Base-by-base conservation (phyloP, 2,113 vertebrate species). In the Podarcis muralis region DNA sequence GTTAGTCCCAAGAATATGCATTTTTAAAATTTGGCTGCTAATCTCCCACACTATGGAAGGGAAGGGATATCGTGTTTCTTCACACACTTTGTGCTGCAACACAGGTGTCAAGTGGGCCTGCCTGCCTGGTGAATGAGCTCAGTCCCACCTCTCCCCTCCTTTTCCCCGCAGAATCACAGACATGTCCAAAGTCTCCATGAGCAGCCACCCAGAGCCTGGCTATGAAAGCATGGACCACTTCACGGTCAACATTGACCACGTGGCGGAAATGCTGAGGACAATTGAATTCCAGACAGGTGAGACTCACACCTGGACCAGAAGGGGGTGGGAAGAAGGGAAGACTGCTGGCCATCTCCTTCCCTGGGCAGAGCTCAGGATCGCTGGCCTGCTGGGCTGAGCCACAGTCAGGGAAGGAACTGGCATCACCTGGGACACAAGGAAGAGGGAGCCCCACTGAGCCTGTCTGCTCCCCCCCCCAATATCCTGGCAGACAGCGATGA, bases 171-270 rank as follows among this genome's bases (percentile, higher is more conserved):
- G 98, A 93, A 98, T 99, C 96, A 96, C 95, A 0, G 95, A 94
- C 1, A 97, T 97, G 93, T 96, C 97, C 66, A 97, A 97, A 84
- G 95, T 97, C n/a, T 97, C 97, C 0, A 91, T 97, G 90, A 89
- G 96, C 8, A 97, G 97, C 86, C 97, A 95, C 65, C 97, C 97
- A 0, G 98, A 98, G 85, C 96, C 97, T 0, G 97, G 98, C 76
- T 98, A 97, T 0, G 98, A 98, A 92, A 98, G 95, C 74, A 98
- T 98, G 98, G 97, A 97, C 86, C 97, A 97, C 68, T 98, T 99
- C 81, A 91, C 91, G 20, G 89, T 99, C 88, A 97, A 97, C 0
- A 96, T 97, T 18, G 97, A 98, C 72, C 92, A 97, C 0, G 94
- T 98, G 84, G 97, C 96, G 0, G 96, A 97, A 79, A 96, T 97